Evolutionary conservation across 2,888 invertebrate species (phyloP).

Genomic region (Phragmatobia fuliginosa): DNA sequence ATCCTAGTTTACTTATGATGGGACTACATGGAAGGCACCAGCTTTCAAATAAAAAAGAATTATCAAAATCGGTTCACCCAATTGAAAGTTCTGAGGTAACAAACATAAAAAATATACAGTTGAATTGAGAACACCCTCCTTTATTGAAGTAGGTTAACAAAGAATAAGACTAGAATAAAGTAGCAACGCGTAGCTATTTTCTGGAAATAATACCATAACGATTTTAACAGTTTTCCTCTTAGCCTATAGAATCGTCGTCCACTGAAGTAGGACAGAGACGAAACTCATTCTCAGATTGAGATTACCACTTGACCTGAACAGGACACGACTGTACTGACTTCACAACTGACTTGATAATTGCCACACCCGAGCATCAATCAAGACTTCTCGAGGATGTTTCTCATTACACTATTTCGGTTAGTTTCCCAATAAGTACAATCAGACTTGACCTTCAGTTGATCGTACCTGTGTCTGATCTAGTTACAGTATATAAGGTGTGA

Average conservation of each 20-base stretch:
- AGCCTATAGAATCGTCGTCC: background rate
- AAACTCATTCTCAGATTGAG: background rate
- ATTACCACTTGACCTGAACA: background rate
- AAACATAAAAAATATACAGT: no score
- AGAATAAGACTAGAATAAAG: no score
- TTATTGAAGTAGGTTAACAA: no score
- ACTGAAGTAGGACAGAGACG: background rate
- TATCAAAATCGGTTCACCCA: no score
- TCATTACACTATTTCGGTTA: background rate
- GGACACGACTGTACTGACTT: background rate
- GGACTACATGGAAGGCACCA: no score
- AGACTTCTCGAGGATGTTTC: constrained; percentile 2
- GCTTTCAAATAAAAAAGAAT: no score
- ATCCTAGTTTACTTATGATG: no score
- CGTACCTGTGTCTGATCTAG: background rate
- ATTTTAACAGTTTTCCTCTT: background rate
- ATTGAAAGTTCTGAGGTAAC: no score
- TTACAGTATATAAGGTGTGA: background rate
- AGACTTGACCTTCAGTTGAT: background rate
- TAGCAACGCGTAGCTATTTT: no score
- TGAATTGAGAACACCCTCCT: no score
- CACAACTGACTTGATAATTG: background rate
- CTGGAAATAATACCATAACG: no score
- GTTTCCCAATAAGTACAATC: background rate
- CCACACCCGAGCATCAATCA: background rate